Conservation (phyloP, 2,113 vertebrate species). For the Trachemys scripta region DNA sequence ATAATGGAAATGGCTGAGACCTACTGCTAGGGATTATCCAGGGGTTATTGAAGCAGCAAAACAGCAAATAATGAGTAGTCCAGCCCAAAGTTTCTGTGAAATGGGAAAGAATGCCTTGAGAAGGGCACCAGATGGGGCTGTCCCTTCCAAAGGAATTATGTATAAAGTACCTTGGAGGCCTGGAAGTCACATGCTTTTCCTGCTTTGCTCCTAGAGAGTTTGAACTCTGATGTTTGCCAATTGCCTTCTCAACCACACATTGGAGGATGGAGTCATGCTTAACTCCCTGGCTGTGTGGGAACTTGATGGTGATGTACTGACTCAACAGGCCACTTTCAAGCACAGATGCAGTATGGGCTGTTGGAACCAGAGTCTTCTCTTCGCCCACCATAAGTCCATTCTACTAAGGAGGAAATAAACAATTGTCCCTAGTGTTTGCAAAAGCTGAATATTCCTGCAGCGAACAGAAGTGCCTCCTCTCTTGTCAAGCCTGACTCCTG, state of each 20-base stretch:
- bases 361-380: neutral
- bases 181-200: neutral
- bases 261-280: neutral
- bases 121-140: neutral
- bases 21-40: neutral
- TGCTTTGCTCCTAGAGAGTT: neutral
- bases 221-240: neutral
- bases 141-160: neutral
- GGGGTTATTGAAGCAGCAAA: neutral
- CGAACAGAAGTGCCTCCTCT: neutral
- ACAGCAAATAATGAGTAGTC: neutral
- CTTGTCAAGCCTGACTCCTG: neutral
- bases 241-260: neutral
- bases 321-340: neutral
- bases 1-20: no score
- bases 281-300: neutral
- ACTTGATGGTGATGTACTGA: neutral
- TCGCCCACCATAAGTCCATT: no score
- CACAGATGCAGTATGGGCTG: accelerated
- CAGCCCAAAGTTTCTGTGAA: neutral
- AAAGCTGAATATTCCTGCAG: neutral
- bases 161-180: neutral
- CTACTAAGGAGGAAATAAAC: no score
- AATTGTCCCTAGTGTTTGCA: no score
- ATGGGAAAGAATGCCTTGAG: neutral